A percentile compares a stretch with the other conserved stretches of the same genome.
phyloP scores from a whole-genome alignment of 1,140 invertebrate species.

The Euura lappo region DNA sequence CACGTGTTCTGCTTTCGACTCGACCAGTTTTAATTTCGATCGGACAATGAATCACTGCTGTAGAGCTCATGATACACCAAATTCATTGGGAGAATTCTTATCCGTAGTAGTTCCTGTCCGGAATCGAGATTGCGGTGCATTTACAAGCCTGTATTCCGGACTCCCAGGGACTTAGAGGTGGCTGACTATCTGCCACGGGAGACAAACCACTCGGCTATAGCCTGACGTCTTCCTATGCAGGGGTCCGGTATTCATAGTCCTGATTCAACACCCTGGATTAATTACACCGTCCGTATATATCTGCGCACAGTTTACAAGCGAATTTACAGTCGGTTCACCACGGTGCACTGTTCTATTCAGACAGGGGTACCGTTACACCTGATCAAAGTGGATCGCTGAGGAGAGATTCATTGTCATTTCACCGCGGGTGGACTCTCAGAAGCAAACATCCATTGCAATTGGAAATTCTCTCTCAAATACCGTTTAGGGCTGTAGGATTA shows the following conservation, averaged over 20 bases:
- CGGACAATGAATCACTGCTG: too few species aligned
- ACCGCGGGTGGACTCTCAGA: too few species aligned
- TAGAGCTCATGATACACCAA: too few species aligned
- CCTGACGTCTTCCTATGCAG: constrained; percentile 33
- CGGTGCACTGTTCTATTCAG: not conserved
- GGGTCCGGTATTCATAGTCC: constrained; percentile 35
- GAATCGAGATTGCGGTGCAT: not conserved
- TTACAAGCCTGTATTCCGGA: not conserved
- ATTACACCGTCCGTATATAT: constrained; percentile 36
- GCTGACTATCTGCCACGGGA: constrained; percentile 33
- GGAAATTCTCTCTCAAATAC: too few species aligned
- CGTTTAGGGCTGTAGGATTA: too few species aligned
- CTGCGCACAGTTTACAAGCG: not conserved
- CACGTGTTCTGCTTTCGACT: too few species aligned
- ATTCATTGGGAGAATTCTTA: too few species aligned
- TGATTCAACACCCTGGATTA: constrained; percentile 56
- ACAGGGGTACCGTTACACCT: not conserved
- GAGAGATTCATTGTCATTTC: not conserved
- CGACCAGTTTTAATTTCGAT: too few species aligned
- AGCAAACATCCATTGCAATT: too few species aligned
- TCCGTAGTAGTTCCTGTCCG: too few species aligned
- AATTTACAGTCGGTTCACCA: not conserved
- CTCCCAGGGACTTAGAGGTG: constrained; percentile 1
- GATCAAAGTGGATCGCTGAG: not conserved
- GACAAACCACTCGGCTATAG: constrained; percentile 36